These are phyloP conservation scores for Hemicentrotus pulcherrimus DNA, from an alignment of 35 echinoderm and acorn worm genomes.

Conservation along the genomic window DNA sequence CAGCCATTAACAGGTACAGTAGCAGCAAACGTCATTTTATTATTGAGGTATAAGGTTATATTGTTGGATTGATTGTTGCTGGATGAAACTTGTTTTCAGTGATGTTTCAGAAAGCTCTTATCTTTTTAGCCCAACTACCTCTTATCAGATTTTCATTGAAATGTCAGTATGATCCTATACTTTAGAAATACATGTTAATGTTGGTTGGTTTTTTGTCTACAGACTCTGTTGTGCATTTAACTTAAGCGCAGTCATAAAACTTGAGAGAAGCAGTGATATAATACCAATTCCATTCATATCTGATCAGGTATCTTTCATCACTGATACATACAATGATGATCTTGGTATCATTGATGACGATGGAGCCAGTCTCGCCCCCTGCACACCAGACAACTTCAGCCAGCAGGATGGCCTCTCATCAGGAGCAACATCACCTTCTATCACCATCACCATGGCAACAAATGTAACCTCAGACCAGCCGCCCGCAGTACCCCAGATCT, in stretches of 20 bases:
- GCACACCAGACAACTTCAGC: slow-evolving; percentile 29
- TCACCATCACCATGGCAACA: slow-evolving; percentile 37
- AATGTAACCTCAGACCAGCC: background rate
- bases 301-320: slow-evolving; percentile 36
- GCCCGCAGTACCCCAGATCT: slow-evolving; percentile 16
- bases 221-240: too few relatives aligned
- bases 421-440: background rate
- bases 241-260: background rate
- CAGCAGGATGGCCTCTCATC: background rate
- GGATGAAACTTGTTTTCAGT: too few relatives aligned
- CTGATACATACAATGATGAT: slow-evolving; percentile 31
- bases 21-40: too few relatives aligned
- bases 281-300: background rate
- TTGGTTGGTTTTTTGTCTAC: too few relatives aligned
- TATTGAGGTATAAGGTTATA: too few relatives aligned
- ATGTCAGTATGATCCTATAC: too few relatives aligned
- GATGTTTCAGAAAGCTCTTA: too few relatives aligned
- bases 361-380: background rate
- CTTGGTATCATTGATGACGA: slow-evolving; percentile 25
- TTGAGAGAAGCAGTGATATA: background rate
- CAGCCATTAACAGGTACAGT: background rate
- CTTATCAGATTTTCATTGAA: too few relatives aligned
- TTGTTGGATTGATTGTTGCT: too few relatives aligned
- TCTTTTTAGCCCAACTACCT: too few relatives aligned
- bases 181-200: too few relatives aligned